Conservation (phyloP, 2,113 vertebrate genomes). For the Daubentonia madagascariensis region DNA sequence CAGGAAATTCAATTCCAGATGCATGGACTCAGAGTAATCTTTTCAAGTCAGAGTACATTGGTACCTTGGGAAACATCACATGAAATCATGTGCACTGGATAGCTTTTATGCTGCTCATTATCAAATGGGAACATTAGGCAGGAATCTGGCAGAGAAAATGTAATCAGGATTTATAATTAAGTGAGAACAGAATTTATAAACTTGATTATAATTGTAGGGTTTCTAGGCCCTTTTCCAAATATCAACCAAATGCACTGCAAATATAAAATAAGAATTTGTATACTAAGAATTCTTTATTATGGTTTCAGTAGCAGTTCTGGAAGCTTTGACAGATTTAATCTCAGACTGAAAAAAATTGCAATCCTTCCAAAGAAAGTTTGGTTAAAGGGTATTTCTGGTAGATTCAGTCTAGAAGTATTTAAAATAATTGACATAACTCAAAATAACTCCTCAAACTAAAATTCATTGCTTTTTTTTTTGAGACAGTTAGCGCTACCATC, state of each 20-base stretch:
- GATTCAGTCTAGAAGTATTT: neutral
- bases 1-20: conserved; percentile 69
- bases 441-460: conserved; percentile 42
- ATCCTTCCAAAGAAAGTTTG: conserved; percentile 2
- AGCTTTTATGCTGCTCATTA: conserved; percentile 82
- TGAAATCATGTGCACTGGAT: conserved; percentile 78
- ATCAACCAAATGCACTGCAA: conserved; percentile 66
- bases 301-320: conserved; percentile 70
- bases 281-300: conserved; percentile 61
- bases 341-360: conserved; percentile 34
- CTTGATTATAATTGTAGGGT: conserved; percentile 84
- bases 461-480: neutral
- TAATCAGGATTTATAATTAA: conserved; percentile 87
- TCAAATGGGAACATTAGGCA: conserved; percentile 83
- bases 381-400: neutral
- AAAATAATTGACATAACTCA: neutral
- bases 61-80: conserved; percentile 77
- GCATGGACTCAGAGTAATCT: conserved; percentile 51
- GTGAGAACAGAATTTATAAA: conserved; percentile 83
- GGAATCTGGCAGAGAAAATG: conserved; percentile 77
- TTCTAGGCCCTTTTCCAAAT: conserved; percentile 81
- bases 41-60: conserved; percentile 71
- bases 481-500: neutral
- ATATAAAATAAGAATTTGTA: conserved; percentile 68
- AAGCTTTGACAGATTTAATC: conserved; percentile 56